Evolutionary conservation across 2,797 vertebrate genomes (phyloP).

Genomic region (Spinibarbus caldwelli): DNA sequence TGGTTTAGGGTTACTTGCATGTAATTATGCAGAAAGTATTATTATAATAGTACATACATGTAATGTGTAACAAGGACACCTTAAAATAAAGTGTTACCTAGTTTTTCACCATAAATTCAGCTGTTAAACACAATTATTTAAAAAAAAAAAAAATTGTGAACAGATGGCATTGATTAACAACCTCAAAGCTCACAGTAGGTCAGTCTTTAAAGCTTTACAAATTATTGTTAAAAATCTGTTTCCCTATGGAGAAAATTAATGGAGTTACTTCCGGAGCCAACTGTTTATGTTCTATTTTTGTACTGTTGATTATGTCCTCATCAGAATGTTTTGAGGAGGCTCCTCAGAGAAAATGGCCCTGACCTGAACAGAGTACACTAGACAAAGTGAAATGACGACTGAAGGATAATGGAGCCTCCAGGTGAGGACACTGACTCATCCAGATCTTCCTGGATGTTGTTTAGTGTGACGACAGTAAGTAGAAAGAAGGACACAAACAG

Average conservation of each 20-base stretch:
- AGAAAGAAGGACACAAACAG: not conserved
- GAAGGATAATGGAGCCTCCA: not conserved
- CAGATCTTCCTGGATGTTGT: not conserved
- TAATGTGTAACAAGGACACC: too few species aligned
- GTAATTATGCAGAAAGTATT: too few species aligned
- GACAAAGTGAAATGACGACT: not conserved
- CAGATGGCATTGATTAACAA: not conserved
- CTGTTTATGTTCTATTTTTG: not conserved
- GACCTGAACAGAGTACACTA: not conserved
- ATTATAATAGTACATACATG: too few species aligned
- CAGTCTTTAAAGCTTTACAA: not conserved
- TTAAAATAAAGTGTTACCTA: too few species aligned
- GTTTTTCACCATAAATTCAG: not conserved
- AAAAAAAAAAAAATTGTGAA: not conserved
- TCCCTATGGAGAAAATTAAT: not conserved
- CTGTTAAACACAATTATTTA: not conserved
- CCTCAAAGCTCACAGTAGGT: not conserved
- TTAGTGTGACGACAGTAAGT: not conserved
- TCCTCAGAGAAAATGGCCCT: not conserved
- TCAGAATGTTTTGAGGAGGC: not conserved
- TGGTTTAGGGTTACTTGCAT: too few species aligned
- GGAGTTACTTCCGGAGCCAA: not conserved
- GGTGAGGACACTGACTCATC: conserved; percentile 14
- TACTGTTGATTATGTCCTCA: not conserved
- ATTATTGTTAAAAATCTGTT: not conserved